A percentile compares a stretch with the other conserved stretches of the same genome.
These are phyloP conservation scores for Actinopyga echinites DNA, from an alignment of 53 echinoderm and acorn worm species.

Conservation along the genomic window DNA sequence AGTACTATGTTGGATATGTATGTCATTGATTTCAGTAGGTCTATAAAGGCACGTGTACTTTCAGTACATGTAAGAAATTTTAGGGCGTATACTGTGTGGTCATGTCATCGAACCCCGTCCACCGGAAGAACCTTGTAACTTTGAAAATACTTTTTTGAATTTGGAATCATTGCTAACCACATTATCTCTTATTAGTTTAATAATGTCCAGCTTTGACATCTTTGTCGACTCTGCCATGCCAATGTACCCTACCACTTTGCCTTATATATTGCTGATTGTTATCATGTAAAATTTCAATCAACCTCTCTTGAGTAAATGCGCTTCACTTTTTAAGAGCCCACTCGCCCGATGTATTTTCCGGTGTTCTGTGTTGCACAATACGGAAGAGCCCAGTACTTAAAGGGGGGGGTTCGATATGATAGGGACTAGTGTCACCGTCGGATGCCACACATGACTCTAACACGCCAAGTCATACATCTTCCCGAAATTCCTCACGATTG, in stretches of 20 bases:
- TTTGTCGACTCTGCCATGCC: not conserved
- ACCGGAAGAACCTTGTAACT: conserved; percentile 14
- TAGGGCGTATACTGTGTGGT: conserved; percentile 15
- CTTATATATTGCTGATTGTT: not conserved
- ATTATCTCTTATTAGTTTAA: not conserved
- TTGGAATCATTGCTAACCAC: not conserved
- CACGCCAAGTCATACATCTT: not conserved
- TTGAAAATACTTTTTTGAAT: conserved; percentile 23
- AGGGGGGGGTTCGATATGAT: not conserved
- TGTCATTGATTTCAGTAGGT: conserved; percentile 12
- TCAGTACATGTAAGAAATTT: conserved; percentile 1
- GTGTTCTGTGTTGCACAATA: conserved; percentile 13
- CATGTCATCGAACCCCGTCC: conserved; percentile 33
- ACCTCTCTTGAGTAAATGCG: conserved; percentile 16
- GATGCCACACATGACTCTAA: not conserved
- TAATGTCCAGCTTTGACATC: conserved; percentile 26
- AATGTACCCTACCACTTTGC: not conserved
- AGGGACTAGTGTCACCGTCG: not conserved
- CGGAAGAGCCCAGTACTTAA: not conserved
- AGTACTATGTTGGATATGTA: conserved; percentile 10
- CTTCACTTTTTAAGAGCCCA: not conserved
- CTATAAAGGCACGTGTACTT: conserved; percentile 22
- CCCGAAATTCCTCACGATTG: not conserved
- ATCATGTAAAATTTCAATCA: conserved; percentile 6
- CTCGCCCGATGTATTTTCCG: conserved; percentile 11